A percentile compares a stretch with the other conserved stretches of the same genome.
These are phyloP conservation scores for Hirtodrosophila alboralis DNA, from an alignment of 2,888 invertebrate genomes.

Conservation along the genomic window DNA sequence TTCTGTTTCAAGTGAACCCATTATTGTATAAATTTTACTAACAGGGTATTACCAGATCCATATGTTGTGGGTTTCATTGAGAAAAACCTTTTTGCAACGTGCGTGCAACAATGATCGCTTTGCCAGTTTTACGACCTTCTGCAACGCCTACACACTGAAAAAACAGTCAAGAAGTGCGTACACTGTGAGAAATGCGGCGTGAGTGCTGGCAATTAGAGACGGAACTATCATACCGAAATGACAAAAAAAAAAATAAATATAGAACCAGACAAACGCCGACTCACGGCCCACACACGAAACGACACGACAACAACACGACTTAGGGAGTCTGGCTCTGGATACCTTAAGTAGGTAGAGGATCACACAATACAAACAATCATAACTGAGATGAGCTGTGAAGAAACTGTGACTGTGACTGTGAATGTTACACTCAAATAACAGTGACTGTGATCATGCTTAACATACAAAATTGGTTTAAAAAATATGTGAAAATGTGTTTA, in stretches of 20 bases:
- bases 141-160: conserved; percentile 65
- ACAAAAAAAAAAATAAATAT: conserved; percentile 21
- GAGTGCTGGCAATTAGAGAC: conserved; percentile 55
- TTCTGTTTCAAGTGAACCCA: background rate
- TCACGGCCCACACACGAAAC: conserved; percentile 68
- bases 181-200: conserved; percentile 64
- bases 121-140: conserved; percentile 74
- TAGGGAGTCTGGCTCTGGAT: conserved; percentile 10
- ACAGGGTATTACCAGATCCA: conserved; percentile 41
- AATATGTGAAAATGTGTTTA: too few relatives aligned
- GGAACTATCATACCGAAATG: conserved; percentile 18
- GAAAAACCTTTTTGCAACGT: conserved; percentile 67
- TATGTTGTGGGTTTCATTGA: conserved; percentile 64
- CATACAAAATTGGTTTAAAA: too few relatives aligned
- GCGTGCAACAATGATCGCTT: conserved; percentile 72
- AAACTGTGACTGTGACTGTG: too few relatives aligned
- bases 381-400: too few relatives aligned
- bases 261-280: conserved; percentile 56
- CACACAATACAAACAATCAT: conserved; percentile 8
- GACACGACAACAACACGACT: conserved; percentile 41
- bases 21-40: background rate
- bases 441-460: too few relatives aligned
- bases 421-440: too few relatives aligned
- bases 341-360: conserved; percentile 48
- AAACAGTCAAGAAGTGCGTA: conserved; percentile 35